Conservation (phyloP, 2,888 invertebrate species). For the Scrobipalpa atriplicella region DNA sequence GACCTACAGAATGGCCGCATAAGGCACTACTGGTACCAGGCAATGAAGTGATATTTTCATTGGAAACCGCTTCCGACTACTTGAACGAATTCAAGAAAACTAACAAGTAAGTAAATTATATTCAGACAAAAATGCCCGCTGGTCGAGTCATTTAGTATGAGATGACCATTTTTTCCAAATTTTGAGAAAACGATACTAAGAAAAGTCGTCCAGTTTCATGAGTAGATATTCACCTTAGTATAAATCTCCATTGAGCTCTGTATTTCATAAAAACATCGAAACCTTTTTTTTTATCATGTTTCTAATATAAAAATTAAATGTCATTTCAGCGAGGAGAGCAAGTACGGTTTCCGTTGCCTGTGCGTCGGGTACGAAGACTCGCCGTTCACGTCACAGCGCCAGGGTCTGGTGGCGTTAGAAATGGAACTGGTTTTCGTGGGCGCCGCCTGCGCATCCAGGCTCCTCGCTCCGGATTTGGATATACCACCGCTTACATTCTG, state of each 20-base stretch:
- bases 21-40: conserved; percentile 94
- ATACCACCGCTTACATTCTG: conserved; percentile 65
- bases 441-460: conserved; percentile 94
- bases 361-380: conserved; percentile 93
- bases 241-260: too few relatives aligned
- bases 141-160: too few relatives aligned
- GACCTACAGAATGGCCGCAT: conserved; percentile 91
- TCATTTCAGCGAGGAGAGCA: conserved; percentile 62
- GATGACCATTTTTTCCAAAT: too few relatives aligned
- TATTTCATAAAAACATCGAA: too few relatives aligned
- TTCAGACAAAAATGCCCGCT: too few relatives aligned
- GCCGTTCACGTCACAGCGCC: conserved; percentile 63
- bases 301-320: neutral
- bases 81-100: conserved; percentile 91
- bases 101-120: conserved; percentile 56
- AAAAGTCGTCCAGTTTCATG: too few relatives aligned
- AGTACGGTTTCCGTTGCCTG: conserved; percentile 89
- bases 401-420: conserved; percentile 89
- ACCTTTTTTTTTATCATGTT: too few relatives aligned
- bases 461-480: conserved; percentile 85
- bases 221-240: too few relatives aligned
- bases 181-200: too few relatives aligned
- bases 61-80: conserved; percentile 98
- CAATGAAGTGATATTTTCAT: conserved; percentile 96
- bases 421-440: conserved; percentile 95